Conservation (phyloP, 2,113 vertebrate genomes). For the Daboia siamensis region DNA sequence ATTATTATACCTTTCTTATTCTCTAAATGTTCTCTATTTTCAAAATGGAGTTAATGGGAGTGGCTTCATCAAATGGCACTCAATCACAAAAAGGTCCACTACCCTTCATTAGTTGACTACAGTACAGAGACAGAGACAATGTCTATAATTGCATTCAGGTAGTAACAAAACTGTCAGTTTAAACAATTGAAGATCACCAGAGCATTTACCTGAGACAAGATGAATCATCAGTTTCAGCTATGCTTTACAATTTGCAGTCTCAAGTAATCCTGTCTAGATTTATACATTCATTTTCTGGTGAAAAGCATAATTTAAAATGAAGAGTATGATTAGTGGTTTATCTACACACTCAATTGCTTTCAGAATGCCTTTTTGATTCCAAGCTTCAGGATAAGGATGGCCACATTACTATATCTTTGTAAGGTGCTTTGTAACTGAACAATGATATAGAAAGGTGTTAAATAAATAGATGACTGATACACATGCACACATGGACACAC, state of each 20-base stretch:
- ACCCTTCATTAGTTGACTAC: not conserved
- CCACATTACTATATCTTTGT: not conserved
- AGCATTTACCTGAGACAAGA: slow-evolving; percentile 11
- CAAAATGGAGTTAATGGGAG: not conserved
- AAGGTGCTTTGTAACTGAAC: not conserved
- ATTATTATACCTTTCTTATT: not conserved
- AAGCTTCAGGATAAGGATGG: not conserved
- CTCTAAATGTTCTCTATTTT: not conserved
- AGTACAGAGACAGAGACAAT: not conserved
- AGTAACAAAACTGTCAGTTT: not conserved
- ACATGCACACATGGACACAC: not conserved
- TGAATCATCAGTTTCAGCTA: not conserved
- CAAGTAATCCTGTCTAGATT: not conserved
- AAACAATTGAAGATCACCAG: not conserved
- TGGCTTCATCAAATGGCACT: not conserved
- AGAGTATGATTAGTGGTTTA: not conserved
- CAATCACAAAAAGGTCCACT: not conserved
- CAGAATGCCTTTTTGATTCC: not conserved
- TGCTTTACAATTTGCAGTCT: not conserved
- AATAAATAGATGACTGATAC: not conserved
- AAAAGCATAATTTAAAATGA: not conserved
- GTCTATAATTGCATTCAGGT: not conserved
- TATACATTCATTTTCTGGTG: not conserved
- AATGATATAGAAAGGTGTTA: not conserved
- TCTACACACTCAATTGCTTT: not conserved